Percentiles rank a stretch among this genome's conserved stretches.
These are phyloP conservation scores for Nyctibius bracteatus DNA, from an alignment of 2,113 vertebrate species.

Conservation along the genomic window DNA sequence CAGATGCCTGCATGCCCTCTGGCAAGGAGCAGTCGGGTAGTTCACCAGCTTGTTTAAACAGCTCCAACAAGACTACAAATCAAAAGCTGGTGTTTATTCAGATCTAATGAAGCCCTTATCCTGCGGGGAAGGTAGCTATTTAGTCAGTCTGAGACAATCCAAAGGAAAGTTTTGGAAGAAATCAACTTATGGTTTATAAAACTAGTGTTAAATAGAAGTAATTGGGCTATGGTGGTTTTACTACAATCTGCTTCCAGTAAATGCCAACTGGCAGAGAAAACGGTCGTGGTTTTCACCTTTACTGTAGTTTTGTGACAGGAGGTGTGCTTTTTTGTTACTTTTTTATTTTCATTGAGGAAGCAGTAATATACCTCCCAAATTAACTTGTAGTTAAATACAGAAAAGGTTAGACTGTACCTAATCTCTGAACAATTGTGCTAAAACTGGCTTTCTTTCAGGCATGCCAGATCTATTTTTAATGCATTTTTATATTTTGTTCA, in stretches of 20 bases:
- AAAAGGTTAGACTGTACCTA: not conserved
- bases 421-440: not conserved
- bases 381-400: not conserved
- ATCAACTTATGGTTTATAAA: not conserved
- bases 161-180: not conserved
- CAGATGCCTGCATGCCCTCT: rapidly evolving
- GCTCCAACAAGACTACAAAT: not conserved
- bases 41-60: not conserved
- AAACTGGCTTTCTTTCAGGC: not conserved
- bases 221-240: not conserved
- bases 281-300: not conserved
- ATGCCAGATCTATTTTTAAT: not conserved
- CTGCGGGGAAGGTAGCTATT: not conserved
- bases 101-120: not conserved
- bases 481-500: not conserved
- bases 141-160: not conserved
- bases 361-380: not conserved
- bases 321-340: not conserved
- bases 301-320: not conserved
- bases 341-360: not conserved
- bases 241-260: not conserved
- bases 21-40: not conserved
- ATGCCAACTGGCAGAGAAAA: not conserved
- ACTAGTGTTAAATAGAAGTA: not conserved
- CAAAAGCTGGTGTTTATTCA: not conserved